Conservation (phyloP, 2,797 vertebrate genomes). For the Cichlasoma orientale region DNA sequence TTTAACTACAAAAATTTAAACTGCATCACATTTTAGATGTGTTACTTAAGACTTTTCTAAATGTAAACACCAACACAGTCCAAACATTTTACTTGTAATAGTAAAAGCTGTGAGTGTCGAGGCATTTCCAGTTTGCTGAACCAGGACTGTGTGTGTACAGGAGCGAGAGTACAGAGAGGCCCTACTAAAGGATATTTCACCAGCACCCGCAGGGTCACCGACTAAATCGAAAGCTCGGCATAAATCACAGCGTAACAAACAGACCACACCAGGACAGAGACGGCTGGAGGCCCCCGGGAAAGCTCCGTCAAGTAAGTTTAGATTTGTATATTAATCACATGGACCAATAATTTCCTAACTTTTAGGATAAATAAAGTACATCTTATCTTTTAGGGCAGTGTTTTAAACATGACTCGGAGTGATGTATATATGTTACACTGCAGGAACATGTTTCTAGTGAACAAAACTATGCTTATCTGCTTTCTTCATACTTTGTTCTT, state of each 20-base stretch:
- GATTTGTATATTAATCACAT: background rate
- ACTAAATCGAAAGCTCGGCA: slow-evolving; percentile 69
- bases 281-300: slow-evolving; percentile 74
- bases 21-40: background rate
- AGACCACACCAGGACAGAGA: slow-evolving; percentile 68
- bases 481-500: background rate
- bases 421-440: background rate
- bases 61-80: background rate
- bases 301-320: slow-evolving; percentile 78
- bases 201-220: slow-evolving; percentile 70
- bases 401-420: background rate
- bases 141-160: slow-evolving; percentile 65
- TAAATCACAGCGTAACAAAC: slow-evolving; percentile 57
- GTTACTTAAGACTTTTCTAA: background rate
- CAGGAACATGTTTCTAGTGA: background rate
- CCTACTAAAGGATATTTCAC: slow-evolving; percentile 78
- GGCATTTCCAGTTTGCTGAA: background rate
- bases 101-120: background rate
- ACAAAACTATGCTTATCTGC: background rate
- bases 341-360: background rate
- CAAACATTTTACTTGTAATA: background rate
- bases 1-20: background rate
- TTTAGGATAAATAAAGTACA: background rate
- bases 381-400: background rate
- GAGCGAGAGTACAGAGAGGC: slow-evolving; percentile 86